Evolutionary conservation across 2,797 vertebrate species (phyloP), one percentile per base, ranked within the genome.

Genomic region (Xenentodon cancila): DNA sequence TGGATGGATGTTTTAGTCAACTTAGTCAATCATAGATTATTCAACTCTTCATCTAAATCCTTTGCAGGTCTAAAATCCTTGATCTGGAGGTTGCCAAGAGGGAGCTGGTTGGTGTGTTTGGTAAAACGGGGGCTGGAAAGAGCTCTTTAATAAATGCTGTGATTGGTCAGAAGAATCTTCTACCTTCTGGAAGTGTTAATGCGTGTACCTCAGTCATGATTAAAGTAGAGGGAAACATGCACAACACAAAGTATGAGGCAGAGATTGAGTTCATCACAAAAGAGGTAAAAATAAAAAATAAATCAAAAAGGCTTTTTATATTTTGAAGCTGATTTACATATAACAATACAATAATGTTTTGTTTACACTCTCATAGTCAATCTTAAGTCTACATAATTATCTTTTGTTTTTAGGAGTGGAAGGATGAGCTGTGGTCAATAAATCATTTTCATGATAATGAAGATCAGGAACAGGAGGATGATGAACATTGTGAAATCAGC

Each of bases 131-230:
- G 9, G 81, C 85, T 18, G 93, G 93, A 54, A 94, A 94, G 62
- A 93, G 88, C 53, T 88, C 87, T 8, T 52, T 94, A 53, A 86
- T 94, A 43, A 94, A 93, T 21, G 85, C 93, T 40, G 47, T 93
- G 18, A 80, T 91, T 53, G 74, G 71, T 53, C 62, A 87, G 54
- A 64, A 64, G 0, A 65, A 82, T 48, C 84, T 94, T 43, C 62
- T 94, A 3, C 91, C 92, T 0, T 77, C 81, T 45, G 91, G 86
- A 40, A 53, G 58, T 9, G 5, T 68, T 7, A 58, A 2, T 1
- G 73, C 77, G 0, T 92, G 90, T 11, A 89, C 91, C 0, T 82
- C 92, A 0, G 90, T 88, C 45, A 49, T 92, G 1, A 91, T 93
- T 0, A 83, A 91, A 72, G 77, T 93, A 18, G 68, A 81, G 46